phyloP scores from a whole-genome alignment of 2,888 invertebrate species.

The Apamea crenata region DNA sequence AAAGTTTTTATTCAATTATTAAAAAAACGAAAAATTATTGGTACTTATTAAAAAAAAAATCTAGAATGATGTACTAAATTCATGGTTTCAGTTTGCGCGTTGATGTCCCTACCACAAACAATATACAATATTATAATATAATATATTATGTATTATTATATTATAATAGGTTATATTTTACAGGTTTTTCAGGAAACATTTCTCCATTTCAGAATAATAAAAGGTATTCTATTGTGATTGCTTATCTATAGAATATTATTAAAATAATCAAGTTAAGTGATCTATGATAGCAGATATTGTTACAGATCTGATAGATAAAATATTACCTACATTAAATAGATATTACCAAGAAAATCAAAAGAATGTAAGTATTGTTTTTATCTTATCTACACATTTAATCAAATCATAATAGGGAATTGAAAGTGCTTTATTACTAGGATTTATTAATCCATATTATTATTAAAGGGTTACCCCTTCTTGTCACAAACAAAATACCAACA shows the following conservation, averaged over 20 bases:
- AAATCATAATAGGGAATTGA: constrained; percentile 15
- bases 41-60: too few species aligned
- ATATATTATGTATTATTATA: too few species aligned
- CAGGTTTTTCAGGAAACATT: neutral
- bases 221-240: neutral
- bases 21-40: too few species aligned
- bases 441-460: neutral
- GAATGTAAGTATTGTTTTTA: neutral
- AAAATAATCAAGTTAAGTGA: constrained; percentile 40
- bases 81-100: neutral
- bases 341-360: constrained; percentile 20
- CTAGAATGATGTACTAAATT: too few species aligned
- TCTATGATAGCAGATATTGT: constrained; percentile 11
- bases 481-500: neutral
- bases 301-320: constrained; percentile 33
- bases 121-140: too few species aligned
- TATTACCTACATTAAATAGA: neutral
- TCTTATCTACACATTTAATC: constrained; percentile 20
- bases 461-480: neutral
- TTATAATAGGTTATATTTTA: too few species aligned
- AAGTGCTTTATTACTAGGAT: neutral
- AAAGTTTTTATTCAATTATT: too few species aligned
- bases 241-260: neutral
- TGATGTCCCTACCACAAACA: neutral
- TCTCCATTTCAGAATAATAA: neutral